phyloP scores from a whole-genome alignment of 2,113 vertebrate genomes.

The Hepsetus odoe region DNA sequence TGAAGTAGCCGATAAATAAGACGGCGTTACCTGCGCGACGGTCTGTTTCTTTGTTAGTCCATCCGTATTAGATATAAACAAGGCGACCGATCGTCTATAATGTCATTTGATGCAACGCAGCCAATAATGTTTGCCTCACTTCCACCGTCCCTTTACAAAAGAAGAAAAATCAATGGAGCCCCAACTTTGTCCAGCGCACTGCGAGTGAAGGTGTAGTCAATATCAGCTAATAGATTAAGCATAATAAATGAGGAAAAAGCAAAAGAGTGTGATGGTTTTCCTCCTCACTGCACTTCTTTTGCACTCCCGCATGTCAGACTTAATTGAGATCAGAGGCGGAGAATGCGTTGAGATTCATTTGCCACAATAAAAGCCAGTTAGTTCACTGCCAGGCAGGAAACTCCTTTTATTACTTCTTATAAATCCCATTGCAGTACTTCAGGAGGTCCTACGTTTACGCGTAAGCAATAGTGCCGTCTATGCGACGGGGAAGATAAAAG shows the following conservation, averaged over 20 bases:
- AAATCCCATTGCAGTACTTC: neutral
- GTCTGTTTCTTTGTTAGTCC: too few relatives aligned
- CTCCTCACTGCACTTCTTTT: neutral
- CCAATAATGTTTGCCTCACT: too few relatives aligned
- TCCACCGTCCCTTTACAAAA: too few relatives aligned
- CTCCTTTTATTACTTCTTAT: neutral
- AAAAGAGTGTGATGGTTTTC: neutral
- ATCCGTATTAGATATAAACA: neutral
- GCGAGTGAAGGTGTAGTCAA: too few relatives aligned
- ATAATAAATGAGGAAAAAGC: neutral
- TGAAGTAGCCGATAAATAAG: slow-evolving; percentile 50
- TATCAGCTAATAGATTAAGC: neutral
- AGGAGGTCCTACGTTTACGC: neutral
- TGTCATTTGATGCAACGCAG: too few relatives aligned
- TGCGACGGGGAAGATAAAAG: too few relatives aligned
- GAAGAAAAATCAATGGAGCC: neutral
- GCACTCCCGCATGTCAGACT: too few relatives aligned
- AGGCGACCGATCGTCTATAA: neutral
- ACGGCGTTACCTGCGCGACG: slow-evolving; percentile 36
- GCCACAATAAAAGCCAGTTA: neutral
- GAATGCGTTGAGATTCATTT: neutral
- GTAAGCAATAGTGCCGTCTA: too few relatives aligned
- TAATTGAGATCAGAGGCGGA: neutral
- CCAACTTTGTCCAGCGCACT: too few relatives aligned
- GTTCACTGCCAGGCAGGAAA: neutral